Evolutionary conservation across 1,140 invertebrate species (phyloP).

Genomic region (Trypoxylus dichotomus): DNA sequence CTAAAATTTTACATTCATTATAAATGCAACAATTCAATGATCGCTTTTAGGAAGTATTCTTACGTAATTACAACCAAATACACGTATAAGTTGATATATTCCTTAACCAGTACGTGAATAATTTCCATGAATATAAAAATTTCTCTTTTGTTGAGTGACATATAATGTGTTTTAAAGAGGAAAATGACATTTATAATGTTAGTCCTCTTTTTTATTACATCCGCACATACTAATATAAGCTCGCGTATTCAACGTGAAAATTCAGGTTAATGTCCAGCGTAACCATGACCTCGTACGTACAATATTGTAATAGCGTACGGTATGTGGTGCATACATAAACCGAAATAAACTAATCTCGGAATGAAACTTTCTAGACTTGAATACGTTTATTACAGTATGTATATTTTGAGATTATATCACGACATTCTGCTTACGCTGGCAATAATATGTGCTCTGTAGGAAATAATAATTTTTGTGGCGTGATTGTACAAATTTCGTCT

Average conservation of each 20-base stretch:
- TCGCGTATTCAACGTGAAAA: neutral
- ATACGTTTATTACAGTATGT: neutral
- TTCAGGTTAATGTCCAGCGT: slow-evolving; percentile 10
- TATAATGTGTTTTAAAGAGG: no score
- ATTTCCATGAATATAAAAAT: no score
- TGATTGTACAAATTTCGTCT: neutral
- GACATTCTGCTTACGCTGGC: neutral
- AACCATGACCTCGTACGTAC: neutral
- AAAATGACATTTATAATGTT: neutral
- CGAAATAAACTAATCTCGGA: neutral
- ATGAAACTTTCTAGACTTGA: neutral
- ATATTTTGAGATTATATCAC: neutral
- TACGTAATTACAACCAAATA: no score
- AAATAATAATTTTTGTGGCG: neutral
- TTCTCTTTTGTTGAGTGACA: no score
- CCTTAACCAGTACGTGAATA: no score
- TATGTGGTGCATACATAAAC: neutral
- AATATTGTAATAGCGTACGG: neutral
- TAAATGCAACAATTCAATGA: no score
- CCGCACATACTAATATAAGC: neutral
- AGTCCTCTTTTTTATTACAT: neutral
- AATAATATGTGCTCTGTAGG: neutral
- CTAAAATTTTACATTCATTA: no score
- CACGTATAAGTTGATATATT: no score
- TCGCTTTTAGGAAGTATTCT: no score